A percentile compares a stretch with the other conserved stretches of the same genome.
Evolutionary conservation across 1,140 invertebrate genomes (phyloP).

Genomic region (Euglossa dilemma): DNA sequence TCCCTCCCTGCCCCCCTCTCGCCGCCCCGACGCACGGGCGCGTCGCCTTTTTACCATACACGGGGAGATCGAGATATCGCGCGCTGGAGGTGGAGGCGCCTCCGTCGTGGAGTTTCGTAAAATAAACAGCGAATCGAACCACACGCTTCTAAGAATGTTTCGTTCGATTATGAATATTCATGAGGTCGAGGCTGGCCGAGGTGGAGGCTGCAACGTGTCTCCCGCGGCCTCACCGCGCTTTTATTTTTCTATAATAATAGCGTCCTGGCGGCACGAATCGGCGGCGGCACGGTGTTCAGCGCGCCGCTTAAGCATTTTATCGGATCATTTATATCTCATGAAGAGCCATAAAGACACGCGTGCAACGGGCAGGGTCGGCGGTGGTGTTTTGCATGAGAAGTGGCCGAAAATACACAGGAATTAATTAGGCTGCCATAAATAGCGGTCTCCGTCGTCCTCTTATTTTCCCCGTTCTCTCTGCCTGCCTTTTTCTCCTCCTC

Average conservation of each 20-base stretch:
- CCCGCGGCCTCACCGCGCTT: constrained; percentile 51
- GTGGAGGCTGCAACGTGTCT: constrained; percentile 44
- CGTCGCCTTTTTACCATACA: constrained; percentile 21
- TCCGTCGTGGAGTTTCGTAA: constrained; percentile 36
- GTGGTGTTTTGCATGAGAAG: constrained; percentile 73
- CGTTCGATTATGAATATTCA: constrained; percentile 76
- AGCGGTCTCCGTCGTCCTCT: constrained; percentile 42
- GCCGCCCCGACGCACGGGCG: not conserved
- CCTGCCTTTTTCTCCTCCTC: not conserved
- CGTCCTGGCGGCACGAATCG: constrained; percentile 39
- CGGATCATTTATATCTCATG: constrained; percentile 77
- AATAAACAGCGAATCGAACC: constrained; percentile 54
- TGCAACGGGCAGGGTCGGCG: constrained; percentile 15
- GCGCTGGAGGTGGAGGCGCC: not conserved
- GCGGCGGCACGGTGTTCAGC: constrained; percentile 32
- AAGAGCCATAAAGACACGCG: constrained; percentile 71
- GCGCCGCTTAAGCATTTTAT: constrained; percentile 73
- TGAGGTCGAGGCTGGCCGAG: constrained; percentile 61
- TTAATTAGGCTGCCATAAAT: constrained; percentile 76
- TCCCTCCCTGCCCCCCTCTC: too few relatives aligned
- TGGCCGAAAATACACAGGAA: constrained; percentile 72
- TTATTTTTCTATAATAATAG: constrained; percentile 70
- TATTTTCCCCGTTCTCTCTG: constrained; percentile 16
- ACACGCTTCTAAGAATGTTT: constrained; percentile 71
- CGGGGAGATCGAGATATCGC: constrained; percentile 37